phyloP scores from a whole-genome alignment of 2,797 vertebrate species.

The Carcharodon carcharias region DNA sequence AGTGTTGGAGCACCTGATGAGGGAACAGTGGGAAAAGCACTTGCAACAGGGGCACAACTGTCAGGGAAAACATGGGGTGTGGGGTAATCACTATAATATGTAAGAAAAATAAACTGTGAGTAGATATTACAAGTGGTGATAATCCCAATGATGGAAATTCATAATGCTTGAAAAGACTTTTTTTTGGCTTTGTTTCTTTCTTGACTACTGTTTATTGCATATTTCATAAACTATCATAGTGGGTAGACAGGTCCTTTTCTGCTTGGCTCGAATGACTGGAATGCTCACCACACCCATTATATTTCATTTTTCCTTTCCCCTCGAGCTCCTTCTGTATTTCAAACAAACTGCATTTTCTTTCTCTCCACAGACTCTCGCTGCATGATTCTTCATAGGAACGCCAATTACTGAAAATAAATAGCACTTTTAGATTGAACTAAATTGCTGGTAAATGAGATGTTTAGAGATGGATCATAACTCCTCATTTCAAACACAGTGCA shows the following conservation, averaged over 20 bases:
- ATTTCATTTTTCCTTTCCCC: not conserved
- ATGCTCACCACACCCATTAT: not conserved
- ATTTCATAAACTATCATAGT: not conserved
- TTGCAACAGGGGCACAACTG: not conserved
- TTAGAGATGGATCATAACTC: slow-evolving; percentile 33
- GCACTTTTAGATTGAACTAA: slow-evolving; percentile 33
- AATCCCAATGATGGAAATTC: not conserved
- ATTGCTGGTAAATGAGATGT: slow-evolving; percentile 37
- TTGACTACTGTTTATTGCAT: not conserved
- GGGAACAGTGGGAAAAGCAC: not conserved
- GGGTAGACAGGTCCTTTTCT: not conserved
- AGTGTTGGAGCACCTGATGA: not conserved
- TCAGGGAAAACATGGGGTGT: too few relatives aligned
- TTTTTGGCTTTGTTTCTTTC: not conserved
- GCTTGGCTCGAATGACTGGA: not conserved
- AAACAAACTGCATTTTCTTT: not conserved
- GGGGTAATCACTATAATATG: not conserved
- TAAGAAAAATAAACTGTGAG: not conserved
- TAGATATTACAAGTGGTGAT: not conserved
- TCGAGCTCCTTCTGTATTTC: not conserved
- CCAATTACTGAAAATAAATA: slow-evolving; percentile 29
- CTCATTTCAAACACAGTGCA: not conserved
- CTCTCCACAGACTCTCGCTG: not conserved
- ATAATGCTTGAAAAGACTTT: not conserved
- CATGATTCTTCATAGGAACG: not conserved